Conservation (phyloP, 2,888 invertebrate species). For the Ormyrus pomaceus region DNA sequence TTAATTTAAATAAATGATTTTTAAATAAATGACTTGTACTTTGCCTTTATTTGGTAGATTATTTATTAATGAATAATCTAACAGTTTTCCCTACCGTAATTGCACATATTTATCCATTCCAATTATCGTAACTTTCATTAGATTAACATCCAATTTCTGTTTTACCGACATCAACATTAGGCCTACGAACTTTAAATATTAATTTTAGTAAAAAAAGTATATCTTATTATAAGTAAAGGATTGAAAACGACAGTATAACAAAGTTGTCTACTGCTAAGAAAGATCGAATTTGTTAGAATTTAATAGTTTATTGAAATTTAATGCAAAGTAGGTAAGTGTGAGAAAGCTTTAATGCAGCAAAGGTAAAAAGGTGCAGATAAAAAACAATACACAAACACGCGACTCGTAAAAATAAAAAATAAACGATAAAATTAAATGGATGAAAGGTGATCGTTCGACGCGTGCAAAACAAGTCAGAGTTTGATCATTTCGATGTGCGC, state of each 20-base stretch:
- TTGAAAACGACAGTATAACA: too few species aligned
- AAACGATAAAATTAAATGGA: constrained; percentile 5
- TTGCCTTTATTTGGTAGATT: too few species aligned
- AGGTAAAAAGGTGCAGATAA: background rate
- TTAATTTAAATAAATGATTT: constrained; percentile 3
- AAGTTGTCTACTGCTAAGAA: constrained; percentile 10
- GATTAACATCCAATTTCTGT: too few species aligned
- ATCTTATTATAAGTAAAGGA: too few species aligned
- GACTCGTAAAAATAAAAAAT: constrained; percentile 22
- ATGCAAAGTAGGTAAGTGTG: background rate
- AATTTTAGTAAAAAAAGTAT: too few species aligned
- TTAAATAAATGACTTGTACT: background rate
- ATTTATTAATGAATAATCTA: too few species aligned
- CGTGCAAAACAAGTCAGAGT: too few species aligned
- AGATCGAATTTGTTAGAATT: constrained; percentile 36
- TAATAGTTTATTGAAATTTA: constrained; percentile 45
- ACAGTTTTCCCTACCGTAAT: too few species aligned
- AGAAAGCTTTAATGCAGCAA: constrained; percentile 34
- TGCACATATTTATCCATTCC: too few species aligned
- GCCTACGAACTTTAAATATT: too few species aligned
- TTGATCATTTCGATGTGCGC: constrained; percentile 4
- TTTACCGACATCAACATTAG: too few species aligned
- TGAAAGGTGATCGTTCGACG: background rate
- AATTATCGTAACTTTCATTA: too few species aligned
- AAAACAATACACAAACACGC: constrained; percentile 6